Base-by-base conservation (phyloP, 2,888 invertebrate species). In the Diarsia brunnea region DNA sequence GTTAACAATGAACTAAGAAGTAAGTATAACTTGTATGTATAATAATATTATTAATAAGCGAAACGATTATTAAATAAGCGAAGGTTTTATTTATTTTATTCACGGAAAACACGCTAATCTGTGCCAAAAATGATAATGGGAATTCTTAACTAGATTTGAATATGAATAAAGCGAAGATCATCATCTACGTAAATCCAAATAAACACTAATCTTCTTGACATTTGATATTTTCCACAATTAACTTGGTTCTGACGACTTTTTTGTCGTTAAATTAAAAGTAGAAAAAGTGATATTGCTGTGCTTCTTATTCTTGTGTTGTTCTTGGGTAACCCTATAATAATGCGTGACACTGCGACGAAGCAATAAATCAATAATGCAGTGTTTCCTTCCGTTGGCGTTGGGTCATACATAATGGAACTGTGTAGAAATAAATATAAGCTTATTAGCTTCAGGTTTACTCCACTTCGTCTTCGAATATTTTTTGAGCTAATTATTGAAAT, bases 1-100 rank as follows among this genome's bases (percentile, higher is more conserved):
- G 69, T 69, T 16, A 78, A 89, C 55, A 63, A 83, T 11, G 72
- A 81, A 11, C 87, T 95, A 69, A 91, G 90, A 90, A 82, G 95
- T 95, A 88, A 92, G 94, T 92, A 66, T 47, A 1, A 19, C 5
- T 66, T 16, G 24, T 51, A 21, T n/a, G 4, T 21, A 21, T 12
- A 21, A 38, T n/a, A 21, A 7, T 27, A 14, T 73, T 8, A 31
- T 67, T n/a, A 21, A 67, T 38, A 38, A 8, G 38, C 8, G 38
- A 38, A 38, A 8, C 38, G 7, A 38, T 38, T 38, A 38, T 60
- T 75, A 16, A 58, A 12, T 49, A 21, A 3, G 21, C 19, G 21
- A 51, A 53, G 21, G 31, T 43, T 53, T 38, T 51, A 43, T 45
- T 43, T 72, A 51, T 65, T n/a, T 27, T 24, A 58, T 60, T 58